Percentiles rank a stretch among this genome's conserved stretches.
Evolutionary conservation across 2,797 vertebrate species (phyloP).

Genomic region (Eutrigla gurnardus): DNA sequence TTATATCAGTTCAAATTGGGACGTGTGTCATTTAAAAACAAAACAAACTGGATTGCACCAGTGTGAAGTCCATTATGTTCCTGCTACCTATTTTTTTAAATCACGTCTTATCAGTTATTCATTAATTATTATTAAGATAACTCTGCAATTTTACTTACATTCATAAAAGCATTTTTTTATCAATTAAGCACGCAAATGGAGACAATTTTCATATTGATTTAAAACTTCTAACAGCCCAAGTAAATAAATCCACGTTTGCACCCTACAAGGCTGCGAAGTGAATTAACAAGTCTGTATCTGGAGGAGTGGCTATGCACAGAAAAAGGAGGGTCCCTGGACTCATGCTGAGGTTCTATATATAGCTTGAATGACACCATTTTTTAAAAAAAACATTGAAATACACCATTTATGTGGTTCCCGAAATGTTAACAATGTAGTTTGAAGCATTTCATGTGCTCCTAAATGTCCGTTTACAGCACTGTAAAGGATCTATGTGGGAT

Average conservation of each 20-base stretch:
- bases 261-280: conserved; percentile 34
- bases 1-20: conserved; percentile 3
- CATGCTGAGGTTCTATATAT: conserved; percentile 24
- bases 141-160: conserved; percentile 3
- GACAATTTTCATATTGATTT: conserved; percentile 13
- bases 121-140: not conserved
- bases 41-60: not conserved
- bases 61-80: not conserved
- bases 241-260: conserved; percentile 43
- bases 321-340: conserved; percentile 14
- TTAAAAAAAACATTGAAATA: not conserved
- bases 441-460: conserved; percentile 15
- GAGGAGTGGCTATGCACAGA: conserved; percentile 30
- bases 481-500: conserved; percentile 30
- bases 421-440: conserved; percentile 20
- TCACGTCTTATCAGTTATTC: not conserved
- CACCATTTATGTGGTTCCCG: not conserved
- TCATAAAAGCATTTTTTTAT: not conserved
- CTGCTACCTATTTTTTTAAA: not conserved
- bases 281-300: conserved; percentile 27
- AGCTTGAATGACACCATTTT: conserved; percentile 10
- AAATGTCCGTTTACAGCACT: conserved; percentile 36
- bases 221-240: conserved; percentile 47
- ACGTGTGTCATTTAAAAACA: conserved; percentile 10
- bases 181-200: conserved; percentile 2